Percentiles rank a stretch among this genome's conserved stretches.
phyloP scores from a whole-genome alignment of 2,888 invertebrate genomes.

The Phania funesta region DNA sequence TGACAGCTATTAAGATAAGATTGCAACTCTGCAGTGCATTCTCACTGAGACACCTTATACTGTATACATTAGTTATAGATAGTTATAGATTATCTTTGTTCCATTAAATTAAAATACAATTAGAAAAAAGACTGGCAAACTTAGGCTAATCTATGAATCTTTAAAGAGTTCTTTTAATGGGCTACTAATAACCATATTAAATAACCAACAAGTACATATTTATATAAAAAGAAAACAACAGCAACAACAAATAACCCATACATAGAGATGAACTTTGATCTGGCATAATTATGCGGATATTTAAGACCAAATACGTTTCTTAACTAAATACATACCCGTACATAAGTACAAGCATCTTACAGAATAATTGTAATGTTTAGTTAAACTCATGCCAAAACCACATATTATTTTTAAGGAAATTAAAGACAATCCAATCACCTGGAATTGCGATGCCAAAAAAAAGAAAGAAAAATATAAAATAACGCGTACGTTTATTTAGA shows the following conservation, averaged over 20 bases:
- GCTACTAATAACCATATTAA: conserved; percentile 6
- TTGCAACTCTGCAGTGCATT: too few species aligned
- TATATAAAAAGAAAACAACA: not conserved
- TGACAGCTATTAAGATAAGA: too few species aligned
- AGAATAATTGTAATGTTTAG: conserved; percentile 27
- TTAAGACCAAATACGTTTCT: conserved; percentile 40
- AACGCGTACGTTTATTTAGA: conserved; percentile 49
- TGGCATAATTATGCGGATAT: conserved; percentile 51
- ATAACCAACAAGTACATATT: conserved; percentile 8
- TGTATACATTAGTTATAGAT: too few species aligned
- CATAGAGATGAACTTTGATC: conserved; percentile 57
- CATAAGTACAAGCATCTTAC: not conserved
- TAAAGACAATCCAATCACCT: conserved; percentile 55
- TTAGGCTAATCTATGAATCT: conserved; percentile 5
- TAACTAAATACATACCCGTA: conserved; percentile 1
- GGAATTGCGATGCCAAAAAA: conserved; percentile 22
- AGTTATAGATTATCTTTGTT: too few species aligned
- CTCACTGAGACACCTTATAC: too few species aligned
- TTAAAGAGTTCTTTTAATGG: not conserved
- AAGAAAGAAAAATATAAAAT: not conserved
- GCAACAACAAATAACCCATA: not conserved
- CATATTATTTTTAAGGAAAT: conserved; percentile 20
- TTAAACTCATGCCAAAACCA: conserved; percentile 40
- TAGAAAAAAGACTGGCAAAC: not conserved
- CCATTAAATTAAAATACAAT: too few species aligned